A percentile compares a stretch with the other conserved stretches of the same genome.
Conservation (phyloP, 2,888 invertebrate species). For the Sinohyriopsis cumingii region DNA sequence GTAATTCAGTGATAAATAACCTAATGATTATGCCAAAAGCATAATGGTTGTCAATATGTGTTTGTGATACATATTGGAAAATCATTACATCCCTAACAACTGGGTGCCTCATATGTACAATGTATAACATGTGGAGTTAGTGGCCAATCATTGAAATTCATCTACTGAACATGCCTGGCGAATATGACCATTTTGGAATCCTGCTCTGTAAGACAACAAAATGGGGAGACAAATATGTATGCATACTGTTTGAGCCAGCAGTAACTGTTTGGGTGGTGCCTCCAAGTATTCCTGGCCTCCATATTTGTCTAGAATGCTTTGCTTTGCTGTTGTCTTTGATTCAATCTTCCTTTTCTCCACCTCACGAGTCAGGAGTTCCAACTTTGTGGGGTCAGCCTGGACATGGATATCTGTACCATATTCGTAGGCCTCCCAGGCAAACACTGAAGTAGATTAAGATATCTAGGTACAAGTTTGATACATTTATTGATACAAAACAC, state of each 20-base stretch:
- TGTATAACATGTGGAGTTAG: too few species aligned
- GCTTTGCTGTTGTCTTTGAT: slow-evolving; percentile 86
- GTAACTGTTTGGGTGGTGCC: slow-evolving; percentile 88
- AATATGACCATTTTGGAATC: not conserved
- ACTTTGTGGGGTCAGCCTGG: slow-evolving; percentile 97
- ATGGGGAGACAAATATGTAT: not conserved
- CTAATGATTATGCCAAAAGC: too few species aligned
- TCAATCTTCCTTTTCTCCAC: slow-evolving; percentile 92
- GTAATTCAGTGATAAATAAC: too few species aligned
- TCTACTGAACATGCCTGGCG: not conserved
- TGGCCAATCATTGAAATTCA: too few species aligned
- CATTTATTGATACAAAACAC: not conserved
- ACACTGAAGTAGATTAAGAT: slow-evolving; percentile 74
- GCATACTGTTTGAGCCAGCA: slow-evolving; percentile 87
- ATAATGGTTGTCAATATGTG: too few species aligned
- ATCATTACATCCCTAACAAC: too few species aligned
- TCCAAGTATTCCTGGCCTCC: slow-evolving; percentile 93
- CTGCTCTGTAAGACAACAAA: not conserved
- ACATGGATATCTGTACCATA: slow-evolving; percentile 75
- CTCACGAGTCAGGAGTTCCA: slow-evolving; percentile 91
- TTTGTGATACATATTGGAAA: too few species aligned
- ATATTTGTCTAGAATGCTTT: slow-evolving; percentile 90
- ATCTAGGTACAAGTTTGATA: not conserved
- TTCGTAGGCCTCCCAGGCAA: slow-evolving; percentile 97
- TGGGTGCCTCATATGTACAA: too few species aligned